A percentile compares a stretch with the other conserved stretches of the same genome.
These are phyloP conservation scores for Drosophila pseudotakahashii DNA, from an alignment of 2,888 invertebrate genomes.

Conservation along the genomic window DNA sequence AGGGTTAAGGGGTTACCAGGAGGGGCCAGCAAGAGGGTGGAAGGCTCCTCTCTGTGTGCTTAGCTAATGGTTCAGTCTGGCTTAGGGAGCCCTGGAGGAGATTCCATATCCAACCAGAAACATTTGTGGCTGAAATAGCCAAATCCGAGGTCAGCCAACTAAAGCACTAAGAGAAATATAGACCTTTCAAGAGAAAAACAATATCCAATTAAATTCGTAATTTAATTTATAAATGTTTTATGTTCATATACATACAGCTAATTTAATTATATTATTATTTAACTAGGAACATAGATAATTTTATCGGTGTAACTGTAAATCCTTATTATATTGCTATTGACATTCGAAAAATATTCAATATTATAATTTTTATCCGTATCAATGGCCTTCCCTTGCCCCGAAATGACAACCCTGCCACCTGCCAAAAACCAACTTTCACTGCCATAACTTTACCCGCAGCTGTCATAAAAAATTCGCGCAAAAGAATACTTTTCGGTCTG, in stretches of 20 bases:
- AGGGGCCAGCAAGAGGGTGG: neutral
- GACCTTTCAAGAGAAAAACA: neutral
- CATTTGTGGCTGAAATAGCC: slow-evolving; percentile 16
- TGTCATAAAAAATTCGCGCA: slow-evolving; percentile 66
- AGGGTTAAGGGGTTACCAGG: neutral
- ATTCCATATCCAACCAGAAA: slow-evolving; percentile 23
- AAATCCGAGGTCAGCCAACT: neutral
- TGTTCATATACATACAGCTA: no score
- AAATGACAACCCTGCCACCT: slow-evolving; percentile 1
- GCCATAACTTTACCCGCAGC: slow-evolving; percentile 59
- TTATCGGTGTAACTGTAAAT: neutral
- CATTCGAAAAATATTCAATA: neutral
- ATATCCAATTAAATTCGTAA: neutral
- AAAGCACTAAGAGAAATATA: neutral
- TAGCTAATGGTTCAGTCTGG: slow-evolving; percentile 43
- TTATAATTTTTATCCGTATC: slow-evolving; percentile 2
- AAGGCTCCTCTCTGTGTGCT: slow-evolving; percentile 21
- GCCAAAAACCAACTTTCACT: slow-evolving; percentile 55
- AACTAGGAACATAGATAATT: no score
- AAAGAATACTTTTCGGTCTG: slow-evolving; percentile 29
- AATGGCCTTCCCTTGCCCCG: neutral
- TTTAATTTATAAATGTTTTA: no score
- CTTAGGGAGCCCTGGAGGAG: slow-evolving; percentile 7
- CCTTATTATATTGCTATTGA: neutral
- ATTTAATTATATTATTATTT: no score